phyloP scores from a whole-genome alignment of 2,113 vertebrate genomes.

The Psilopogon haemacephalus region DNA sequence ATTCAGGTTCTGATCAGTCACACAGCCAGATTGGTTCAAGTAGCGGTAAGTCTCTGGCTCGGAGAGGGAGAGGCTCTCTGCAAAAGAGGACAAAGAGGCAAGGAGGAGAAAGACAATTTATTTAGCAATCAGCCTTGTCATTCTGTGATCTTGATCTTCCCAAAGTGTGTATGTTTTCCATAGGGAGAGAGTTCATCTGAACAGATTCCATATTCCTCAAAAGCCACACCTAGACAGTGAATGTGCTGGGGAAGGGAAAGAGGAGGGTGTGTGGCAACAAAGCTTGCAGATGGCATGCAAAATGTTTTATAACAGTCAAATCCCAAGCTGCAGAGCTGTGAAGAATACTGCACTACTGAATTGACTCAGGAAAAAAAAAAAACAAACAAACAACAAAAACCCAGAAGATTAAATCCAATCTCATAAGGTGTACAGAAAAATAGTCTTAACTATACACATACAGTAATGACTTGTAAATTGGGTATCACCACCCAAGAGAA shows the following conservation, averaged over 20 bases:
- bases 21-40: slow-evolving; percentile 86
- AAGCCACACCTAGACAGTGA: background rate
- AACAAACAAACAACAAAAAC: too few relatives aligned
- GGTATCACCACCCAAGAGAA: background rate
- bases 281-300: background rate
- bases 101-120: background rate
- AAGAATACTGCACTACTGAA: background rate
- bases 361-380: background rate
- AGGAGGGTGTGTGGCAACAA: background rate
- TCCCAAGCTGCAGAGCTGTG: background rate
- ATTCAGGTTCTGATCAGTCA: slow-evolving; percentile 82
- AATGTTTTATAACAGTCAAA: background rate
- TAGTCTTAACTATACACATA: background rate
- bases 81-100: background rate
- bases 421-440: background rate
- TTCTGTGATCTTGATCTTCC: background rate
- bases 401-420: background rate
- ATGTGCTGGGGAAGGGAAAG: background rate
- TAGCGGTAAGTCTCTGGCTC: slow-evolving; percentile 84
- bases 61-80: slow-evolving; percentile 83
- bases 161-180: background rate
- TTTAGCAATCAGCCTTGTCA: background rate
- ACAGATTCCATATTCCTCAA: background rate
- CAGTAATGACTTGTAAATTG: background rate
- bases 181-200: background rate